phyloP scores from a whole-genome alignment of 37 sponge, comb jelly and placozoan genomes.

The Cliona cf. orientalis region DNA sequence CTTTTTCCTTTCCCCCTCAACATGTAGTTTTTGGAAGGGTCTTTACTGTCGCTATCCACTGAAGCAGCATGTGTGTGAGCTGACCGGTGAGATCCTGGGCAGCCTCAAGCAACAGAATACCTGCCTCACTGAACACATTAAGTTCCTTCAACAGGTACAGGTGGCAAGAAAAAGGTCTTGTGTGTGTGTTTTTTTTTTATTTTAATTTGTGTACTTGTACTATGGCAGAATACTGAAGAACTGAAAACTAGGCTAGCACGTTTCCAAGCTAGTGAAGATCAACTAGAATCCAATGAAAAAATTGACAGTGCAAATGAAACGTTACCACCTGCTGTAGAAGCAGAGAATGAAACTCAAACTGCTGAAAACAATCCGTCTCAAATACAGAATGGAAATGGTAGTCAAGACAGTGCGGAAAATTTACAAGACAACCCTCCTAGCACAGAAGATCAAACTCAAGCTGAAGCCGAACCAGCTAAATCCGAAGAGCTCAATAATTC shows the following conservation, averaged over 20 bases:
- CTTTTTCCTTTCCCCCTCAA: background rate
- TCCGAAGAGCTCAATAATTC: too few species aligned
- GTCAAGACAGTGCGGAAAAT: too few species aligned
- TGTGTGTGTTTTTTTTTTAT: background rate
- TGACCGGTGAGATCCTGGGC: constrained; percentile 30
- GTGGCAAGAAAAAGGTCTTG: too few species aligned
- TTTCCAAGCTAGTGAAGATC: background rate
- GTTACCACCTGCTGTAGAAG: too few species aligned
- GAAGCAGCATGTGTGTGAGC: constrained; percentile 31
- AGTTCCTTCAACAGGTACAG: constrained; percentile 56
- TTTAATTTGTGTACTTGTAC: background rate
- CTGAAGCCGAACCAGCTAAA: too few species aligned
- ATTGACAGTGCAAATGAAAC: too few species aligned
- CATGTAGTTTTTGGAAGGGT: constrained; percentile 64
- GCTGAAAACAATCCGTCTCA: too few species aligned
- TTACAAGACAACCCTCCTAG: too few species aligned
- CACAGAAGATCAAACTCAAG: too few species aligned
- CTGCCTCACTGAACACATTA: constrained; percentile 56
- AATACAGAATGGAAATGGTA: too few species aligned
- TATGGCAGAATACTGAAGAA: constrained; percentile 11
- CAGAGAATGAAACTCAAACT: too few species aligned
- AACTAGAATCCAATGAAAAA: too few species aligned
- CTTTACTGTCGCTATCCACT: constrained; percentile 40
- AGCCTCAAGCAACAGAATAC: constrained; percentile 45
- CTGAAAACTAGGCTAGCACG: constrained; percentile 7